Percentiles rank a stretch among this genome's conserved stretches.
Conservation (phyloP, 92 coral and sea anemone genomes). For the Palythoa heliodiscus region DNA sequence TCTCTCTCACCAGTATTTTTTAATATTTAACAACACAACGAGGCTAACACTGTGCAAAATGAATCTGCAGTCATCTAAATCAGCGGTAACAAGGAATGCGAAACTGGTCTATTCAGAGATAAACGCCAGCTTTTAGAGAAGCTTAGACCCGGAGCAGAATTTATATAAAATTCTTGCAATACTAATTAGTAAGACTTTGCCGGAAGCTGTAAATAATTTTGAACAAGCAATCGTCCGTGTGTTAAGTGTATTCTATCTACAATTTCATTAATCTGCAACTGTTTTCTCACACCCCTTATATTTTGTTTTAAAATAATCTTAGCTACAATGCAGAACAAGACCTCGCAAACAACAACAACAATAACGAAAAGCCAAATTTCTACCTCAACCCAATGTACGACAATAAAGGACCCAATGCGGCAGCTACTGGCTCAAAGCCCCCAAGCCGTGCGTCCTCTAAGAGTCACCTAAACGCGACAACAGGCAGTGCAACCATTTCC, state of each 20-base stretch:
- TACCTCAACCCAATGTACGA: constrained; percentile 44
- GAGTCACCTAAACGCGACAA: constrained; percentile 14
- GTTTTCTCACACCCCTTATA: background rate
- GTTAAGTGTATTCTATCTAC: background rate
- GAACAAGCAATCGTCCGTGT: background rate
- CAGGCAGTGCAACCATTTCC: background rate
- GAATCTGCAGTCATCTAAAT: no score
- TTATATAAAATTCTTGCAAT: no score
- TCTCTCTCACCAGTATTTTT: no score
- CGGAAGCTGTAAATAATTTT: no score
- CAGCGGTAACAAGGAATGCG: no score
- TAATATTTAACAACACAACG: no score
- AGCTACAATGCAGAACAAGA: constrained; percentile 27
- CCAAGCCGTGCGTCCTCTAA: constrained; percentile 35
- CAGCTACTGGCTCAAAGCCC: constrained; percentile 20
- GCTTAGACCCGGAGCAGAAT: no score
- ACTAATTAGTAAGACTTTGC: no score
- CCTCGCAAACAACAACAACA: constrained; percentile 13
- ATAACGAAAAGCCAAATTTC: constrained; percentile 25
- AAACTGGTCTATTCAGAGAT: no score
- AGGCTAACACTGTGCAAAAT: no score
- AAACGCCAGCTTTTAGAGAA: no score
- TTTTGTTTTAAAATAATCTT: background rate
- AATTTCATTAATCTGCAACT: background rate
- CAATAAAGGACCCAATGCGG: constrained; percentile 25